A percentile compares a stretch with the other conserved stretches of the same genome.
Conservation (phyloP, 2,113 vertebrate genomes). For the Dasyprocta punctata region DNA sequence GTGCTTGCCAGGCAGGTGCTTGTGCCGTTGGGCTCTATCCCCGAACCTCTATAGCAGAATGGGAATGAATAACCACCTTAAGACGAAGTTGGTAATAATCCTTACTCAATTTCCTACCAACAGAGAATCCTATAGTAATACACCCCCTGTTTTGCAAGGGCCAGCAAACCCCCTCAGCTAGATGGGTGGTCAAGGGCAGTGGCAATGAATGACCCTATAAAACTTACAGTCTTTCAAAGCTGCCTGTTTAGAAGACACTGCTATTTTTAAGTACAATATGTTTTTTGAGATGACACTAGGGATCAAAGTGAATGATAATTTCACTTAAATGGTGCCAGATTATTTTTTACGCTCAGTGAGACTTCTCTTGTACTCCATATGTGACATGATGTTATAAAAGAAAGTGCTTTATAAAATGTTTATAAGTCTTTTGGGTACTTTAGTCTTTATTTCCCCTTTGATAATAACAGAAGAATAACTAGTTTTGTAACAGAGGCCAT, state of each 20-base stretch:
- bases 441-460: not conserved
- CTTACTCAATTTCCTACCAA: not conserved
- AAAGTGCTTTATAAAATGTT: conserved; percentile 8
- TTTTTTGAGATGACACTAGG: not conserved
- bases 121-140: not conserved
- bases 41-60: not conserved
- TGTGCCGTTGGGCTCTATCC: too few relatives aligned
- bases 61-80: not conserved
- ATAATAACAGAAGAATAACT: not conserved
- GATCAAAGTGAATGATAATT: not conserved
- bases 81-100: not conserved
- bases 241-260: not conserved
- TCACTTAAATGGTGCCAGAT: conserved; percentile 2
- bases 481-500: not conserved
- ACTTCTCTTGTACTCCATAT: not conserved
- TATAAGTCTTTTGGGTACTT: conserved; percentile 4
- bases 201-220: not conserved
- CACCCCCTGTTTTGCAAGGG: not conserved
- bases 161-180: not conserved
- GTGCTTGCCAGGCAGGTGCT: too few relatives aligned
- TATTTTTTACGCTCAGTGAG: not conserved
- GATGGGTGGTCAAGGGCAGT: not conserved
- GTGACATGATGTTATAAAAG: not conserved
- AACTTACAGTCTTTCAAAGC: not conserved
- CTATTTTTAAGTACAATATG: not conserved